Evolutionary conservation across 2,888 invertebrate species (phyloP).

Genomic region (Melieria omissa): DNA sequence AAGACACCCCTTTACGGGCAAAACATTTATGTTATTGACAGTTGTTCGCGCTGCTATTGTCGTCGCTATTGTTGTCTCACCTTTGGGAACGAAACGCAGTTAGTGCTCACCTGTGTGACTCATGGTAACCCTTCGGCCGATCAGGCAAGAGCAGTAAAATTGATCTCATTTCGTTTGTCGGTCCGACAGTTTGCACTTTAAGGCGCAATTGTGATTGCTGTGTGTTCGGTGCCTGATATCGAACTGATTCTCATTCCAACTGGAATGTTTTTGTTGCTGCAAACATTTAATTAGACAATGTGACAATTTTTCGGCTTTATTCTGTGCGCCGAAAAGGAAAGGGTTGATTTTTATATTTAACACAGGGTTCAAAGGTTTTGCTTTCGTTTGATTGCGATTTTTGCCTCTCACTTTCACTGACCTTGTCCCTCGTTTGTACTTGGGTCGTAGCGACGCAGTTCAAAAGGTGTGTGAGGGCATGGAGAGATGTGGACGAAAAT

Average conservation of each 20-base stretch:
- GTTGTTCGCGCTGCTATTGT: no score
- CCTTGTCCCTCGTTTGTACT: not conserved
- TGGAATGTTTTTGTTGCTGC: slow-evolving; percentile 4
- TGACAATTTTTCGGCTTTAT: slow-evolving; percentile 43
- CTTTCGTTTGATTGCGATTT: slow-evolving; percentile 1
- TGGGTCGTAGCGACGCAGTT: not conserved
- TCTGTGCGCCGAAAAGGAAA: not conserved
- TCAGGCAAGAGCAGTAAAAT: not conserved
- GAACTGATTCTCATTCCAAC: slow-evolving; percentile 1
- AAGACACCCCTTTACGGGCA: no score
- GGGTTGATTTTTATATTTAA: not conserved
- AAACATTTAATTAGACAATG: slow-evolving; percentile 52
- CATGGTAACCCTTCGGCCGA: no score
- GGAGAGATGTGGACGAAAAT: slow-evolving; percentile 43
- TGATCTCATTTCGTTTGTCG: slow-evolving; percentile 4
- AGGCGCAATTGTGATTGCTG: not conserved
- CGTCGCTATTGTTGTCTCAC: no score
- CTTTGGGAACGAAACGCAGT: no score
- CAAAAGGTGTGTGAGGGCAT: not conserved
- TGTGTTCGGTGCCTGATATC: not conserved
- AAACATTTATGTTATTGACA: no score
- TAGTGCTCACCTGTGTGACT: no score
- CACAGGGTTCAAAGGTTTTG: not conserved
- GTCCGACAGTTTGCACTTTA: no score
- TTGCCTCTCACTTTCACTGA: not conserved